phyloP scores from a whole-genome alignment of 2,888 invertebrate genomes.

The Ecliptopera silaceata region DNA sequence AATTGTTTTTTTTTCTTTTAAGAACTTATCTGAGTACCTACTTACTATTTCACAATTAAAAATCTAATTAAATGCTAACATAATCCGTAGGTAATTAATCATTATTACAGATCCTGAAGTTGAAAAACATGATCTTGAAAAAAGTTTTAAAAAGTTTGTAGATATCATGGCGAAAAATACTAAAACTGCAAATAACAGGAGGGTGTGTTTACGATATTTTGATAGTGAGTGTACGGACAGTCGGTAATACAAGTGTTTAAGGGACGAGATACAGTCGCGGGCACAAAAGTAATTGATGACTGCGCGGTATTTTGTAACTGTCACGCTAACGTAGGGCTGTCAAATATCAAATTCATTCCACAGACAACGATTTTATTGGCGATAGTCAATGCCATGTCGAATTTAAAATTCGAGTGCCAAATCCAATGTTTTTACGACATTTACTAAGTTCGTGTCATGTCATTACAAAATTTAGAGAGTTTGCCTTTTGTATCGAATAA shows the following conservation, averaged over 20 bases:
- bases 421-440: constrained; percentile 4
- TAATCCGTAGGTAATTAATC: too few relatives aligned
- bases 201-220: constrained; percentile 38
- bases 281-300: constrained; percentile 28
- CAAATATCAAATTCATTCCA: constrained; percentile 20
- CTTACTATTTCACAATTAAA: too few relatives aligned
- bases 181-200: constrained; percentile 20
- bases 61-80: too few relatives aligned
- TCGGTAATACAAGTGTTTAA: constrained; percentile 13
- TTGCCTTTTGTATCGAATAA: background rate
- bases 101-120: too few relatives aligned
- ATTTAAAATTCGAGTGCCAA: constrained; percentile 19
- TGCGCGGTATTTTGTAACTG: constrained; percentile 19
- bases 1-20: too few relatives aligned
- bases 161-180: too few relatives aligned
- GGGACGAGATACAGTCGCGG: constrained; percentile 21
- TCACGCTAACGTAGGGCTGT: constrained; percentile 25
- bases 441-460: constrained; percentile 4
- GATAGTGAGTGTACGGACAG: constrained; percentile 29
- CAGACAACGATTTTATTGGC: constrained; percentile 23
- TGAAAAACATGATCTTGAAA: too few relatives aligned
- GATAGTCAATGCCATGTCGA: constrained; percentile 12
- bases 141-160: too few relatives aligned
- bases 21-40: too few relatives aligned
- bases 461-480: constrained; percentile 1